phyloP scores from a whole-genome alignment of 2,113 vertebrate species.

The Gadus macrocephalus region DNA sequence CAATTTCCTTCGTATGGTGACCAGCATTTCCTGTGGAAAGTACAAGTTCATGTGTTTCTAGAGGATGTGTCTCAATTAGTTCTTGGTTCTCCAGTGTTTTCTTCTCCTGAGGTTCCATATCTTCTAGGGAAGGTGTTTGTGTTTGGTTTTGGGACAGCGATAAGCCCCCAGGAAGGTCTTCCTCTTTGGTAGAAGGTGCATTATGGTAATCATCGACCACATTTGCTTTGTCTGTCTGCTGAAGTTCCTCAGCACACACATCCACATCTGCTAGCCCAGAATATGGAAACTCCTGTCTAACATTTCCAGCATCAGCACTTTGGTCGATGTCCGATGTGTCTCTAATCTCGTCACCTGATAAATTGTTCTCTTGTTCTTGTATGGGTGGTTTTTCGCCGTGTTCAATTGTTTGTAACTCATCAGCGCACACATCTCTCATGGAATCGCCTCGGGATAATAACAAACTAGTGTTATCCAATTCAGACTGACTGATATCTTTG shows the following conservation, averaged over 20 bases:
- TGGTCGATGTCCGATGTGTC: conserved; percentile 12
- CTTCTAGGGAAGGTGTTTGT: background rate
- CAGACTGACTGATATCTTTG: conserved; percentile 20
- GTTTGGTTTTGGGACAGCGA: conserved; percentile 16
- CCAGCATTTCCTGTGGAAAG: conserved; percentile 1
- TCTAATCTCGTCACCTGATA: conserved; percentile 6
- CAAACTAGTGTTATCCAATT: conserved; percentile 25
- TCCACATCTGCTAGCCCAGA: conserved; percentile 30
- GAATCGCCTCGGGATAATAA: conserved; percentile 21
- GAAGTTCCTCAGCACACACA: conserved; percentile 42
- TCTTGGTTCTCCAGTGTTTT: conserved; percentile 18
- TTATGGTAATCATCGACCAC: conserved; percentile 9
- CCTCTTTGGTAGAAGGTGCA: conserved; percentile 13
- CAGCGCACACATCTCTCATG: conserved; percentile 43
- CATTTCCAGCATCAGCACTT: conserved; percentile 16
- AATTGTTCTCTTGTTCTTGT: conserved; percentile 7
- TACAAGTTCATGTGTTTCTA: conserved; percentile 22
- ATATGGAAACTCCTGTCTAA: conserved; percentile 7
- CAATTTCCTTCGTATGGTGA: conserved; percentile 2
- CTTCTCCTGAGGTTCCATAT: conserved; percentile 14
- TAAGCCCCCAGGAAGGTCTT: conserved; percentile 3
- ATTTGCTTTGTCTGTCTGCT: conserved; percentile 9
- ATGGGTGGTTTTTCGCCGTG: background rate
- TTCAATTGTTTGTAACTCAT: conserved; percentile 34
- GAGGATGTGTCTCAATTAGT: conserved; percentile 15